A percentile compares a stretch with the other conserved stretches of the same genome.
phyloP scores from a whole-genome alignment of 2,113 vertebrate genomes.

The Argyrosomus japonicus region DNA sequence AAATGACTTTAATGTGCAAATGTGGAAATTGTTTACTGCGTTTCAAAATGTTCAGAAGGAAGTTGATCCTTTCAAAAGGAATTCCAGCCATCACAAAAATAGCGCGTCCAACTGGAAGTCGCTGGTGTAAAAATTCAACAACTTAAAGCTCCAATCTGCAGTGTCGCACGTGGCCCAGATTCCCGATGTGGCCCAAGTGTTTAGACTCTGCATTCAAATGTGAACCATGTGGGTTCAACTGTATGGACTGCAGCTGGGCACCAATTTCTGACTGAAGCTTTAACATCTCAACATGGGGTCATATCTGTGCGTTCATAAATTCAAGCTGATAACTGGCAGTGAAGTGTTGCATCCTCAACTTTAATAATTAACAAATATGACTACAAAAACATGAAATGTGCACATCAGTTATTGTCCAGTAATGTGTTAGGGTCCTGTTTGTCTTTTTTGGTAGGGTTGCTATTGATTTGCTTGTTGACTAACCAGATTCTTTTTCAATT shows the following conservation, averaged over 20 bases:
- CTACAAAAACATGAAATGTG: neutral
- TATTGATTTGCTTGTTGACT: neutral
- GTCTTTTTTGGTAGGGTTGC: neutral
- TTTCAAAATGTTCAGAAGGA: conserved; percentile 17
- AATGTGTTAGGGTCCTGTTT: neutral
- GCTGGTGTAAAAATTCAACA: conserved; percentile 1
- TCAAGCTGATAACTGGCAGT: too few species aligned
- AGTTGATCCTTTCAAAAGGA: conserved; percentile 20
- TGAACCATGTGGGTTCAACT: conserved; percentile 51
- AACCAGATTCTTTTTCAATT: conserved; percentile 4
- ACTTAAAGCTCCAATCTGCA: neutral
- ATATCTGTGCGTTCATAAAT: too few species aligned
- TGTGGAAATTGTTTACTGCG: conserved; percentile 21
- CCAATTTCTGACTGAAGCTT: neutral
- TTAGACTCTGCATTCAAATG: conserved; percentile 46
- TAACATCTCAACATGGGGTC: neutral
- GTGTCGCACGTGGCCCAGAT: conserved; percentile 35
- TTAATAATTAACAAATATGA: neutral
- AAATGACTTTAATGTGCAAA: conserved; percentile 56
- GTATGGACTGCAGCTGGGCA: conserved; percentile 52
- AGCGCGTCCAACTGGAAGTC: neutral
- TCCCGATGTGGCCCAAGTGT: conserved; percentile 32
- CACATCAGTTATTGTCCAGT: too few species aligned
- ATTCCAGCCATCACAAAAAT: conserved; percentile 1
- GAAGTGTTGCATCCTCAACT: too few species aligned